A percentile compares a stretch with the other conserved stretches of the same genome.
Conservation (phyloP, 2,797 vertebrate genomes). For the Erethizon dorsatum region DNA sequence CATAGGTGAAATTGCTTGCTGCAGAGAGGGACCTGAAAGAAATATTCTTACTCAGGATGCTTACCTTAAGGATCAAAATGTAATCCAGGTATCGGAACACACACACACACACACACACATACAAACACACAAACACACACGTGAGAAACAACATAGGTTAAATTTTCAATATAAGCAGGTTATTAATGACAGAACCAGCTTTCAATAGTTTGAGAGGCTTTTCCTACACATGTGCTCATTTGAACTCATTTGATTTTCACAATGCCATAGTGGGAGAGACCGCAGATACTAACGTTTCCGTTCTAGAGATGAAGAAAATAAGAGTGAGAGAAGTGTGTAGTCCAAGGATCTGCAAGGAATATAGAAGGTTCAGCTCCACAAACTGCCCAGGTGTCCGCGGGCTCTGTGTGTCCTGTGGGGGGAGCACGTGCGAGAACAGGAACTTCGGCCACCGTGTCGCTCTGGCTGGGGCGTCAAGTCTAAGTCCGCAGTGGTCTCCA, state of each 20-base stretch:
- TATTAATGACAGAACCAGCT: conserved; percentile 12
- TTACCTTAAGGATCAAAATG: not conserved
- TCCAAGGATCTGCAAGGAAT: not conserved
- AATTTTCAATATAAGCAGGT: conserved; percentile 28
- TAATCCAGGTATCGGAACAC: not conserved
- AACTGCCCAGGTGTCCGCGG: not conserved
- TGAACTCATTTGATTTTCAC: not conserved
- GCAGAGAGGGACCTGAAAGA: not conserved
- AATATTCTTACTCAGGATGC: not conserved
- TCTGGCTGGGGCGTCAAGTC: too few relatives aligned
- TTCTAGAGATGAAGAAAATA: not conserved
- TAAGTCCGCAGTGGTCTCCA: not conserved
- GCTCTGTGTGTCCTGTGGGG: not conserved
- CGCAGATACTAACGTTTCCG: not conserved
- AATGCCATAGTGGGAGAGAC: not conserved
- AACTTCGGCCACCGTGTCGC: not conserved
- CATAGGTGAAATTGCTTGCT: not conserved
- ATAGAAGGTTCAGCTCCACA: not conserved
- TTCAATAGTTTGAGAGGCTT: not conserved
- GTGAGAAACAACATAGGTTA: not conserved
- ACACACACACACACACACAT: not conserved
- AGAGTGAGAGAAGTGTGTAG: not conserved
- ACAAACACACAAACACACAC: not conserved
- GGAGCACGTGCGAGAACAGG: not conserved
- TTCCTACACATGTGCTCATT: not conserved